Base-by-base conservation (phyloP, 35 echinoderm and acorn worm species). In the Patiria miniata region DNA sequence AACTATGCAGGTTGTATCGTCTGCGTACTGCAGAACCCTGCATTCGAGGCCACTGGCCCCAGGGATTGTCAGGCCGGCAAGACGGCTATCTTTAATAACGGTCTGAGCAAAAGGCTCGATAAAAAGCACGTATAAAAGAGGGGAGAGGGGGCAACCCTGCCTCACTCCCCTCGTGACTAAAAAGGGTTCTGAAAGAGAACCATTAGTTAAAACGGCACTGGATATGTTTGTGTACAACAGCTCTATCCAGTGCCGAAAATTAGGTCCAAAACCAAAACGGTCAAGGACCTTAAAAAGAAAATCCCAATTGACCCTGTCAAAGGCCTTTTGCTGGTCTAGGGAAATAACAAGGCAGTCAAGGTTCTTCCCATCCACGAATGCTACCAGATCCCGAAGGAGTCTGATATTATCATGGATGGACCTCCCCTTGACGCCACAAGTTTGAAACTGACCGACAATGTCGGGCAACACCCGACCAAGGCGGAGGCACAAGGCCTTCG, bases 301-400 rank as follows among this genome's bases (percentile, higher is more conserved):
- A 0, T 2, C 7, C 79, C 80, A 52, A 39, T 68, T 36, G 1
- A 90, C 81, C 1, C 58, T 22, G 22, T 90, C 88, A 56, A 90
- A 84, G 36, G 88, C 81, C 39, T 84, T 90, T 18, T 76, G 37
- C 57, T 90, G 88, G 40, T 90, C 88, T 3, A 90, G 1, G 0
- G 79, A 69, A 15, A 90, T 83, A 30, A 88, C 58, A 42, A 47
- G 42, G 12, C 42, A 47, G 42, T 47, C 42, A 47, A 47, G 42
- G 42, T 47, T 47, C 12, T 12, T 4, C 42, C 42, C 42, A 47
- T 47, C 42, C 42, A 47, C 42, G 12, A 47, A 47, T 47, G n/a
- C 42, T 12, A 47, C 42, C 42, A 47, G 42, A 47, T 47, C 42
- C 42, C 42, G 4, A 47, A 47, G 42, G 4, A 47, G 12, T 47